phyloP scores from a whole-genome alignment of 2,113 vertebrate species.

The Brienomyrus longianalis region DNA sequence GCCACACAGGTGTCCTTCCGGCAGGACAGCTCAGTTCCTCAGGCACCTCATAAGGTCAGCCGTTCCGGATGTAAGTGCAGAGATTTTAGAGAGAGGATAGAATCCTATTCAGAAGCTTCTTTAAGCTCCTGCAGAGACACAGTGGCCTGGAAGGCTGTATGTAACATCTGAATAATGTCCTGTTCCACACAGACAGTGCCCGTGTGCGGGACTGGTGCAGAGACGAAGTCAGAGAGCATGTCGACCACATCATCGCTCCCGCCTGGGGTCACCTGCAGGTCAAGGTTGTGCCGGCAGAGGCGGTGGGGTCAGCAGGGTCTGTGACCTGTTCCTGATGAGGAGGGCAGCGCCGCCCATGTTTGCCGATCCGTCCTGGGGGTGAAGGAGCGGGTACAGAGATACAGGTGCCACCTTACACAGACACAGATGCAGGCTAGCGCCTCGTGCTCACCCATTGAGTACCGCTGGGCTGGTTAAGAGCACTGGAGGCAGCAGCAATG shows the following conservation, averaged over 20 bases:
- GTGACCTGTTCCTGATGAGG: not conserved
- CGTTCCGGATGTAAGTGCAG: not conserved
- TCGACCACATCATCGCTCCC: conserved; percentile 18
- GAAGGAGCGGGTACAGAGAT: not conserved
- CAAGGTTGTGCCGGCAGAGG: not conserved
- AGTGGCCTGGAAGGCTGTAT: not conserved
- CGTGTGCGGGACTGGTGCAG: not conserved
- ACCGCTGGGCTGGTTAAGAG: not conserved
- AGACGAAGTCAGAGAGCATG: not conserved
- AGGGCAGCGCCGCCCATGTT: not conserved
- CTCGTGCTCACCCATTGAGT: not conserved
- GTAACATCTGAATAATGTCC: not conserved
- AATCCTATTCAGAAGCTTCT: not conserved
- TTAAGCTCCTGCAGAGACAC: not conserved
- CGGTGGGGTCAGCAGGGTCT: not conserved
- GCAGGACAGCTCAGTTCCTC: not conserved
- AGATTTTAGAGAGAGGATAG: not conserved
- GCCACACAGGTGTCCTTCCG: not conserved
- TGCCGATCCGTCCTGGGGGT: not conserved
- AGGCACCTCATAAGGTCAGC: not conserved
- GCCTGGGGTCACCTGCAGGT: not conserved
- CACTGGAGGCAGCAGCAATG: not conserved
- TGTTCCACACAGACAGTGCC: not conserved
- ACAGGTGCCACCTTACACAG: not conserved
- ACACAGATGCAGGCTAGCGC: not conserved